Base-by-base conservation (phyloP, 2,113 vertebrate species). In the Tangachromis dhanisi region DNA sequence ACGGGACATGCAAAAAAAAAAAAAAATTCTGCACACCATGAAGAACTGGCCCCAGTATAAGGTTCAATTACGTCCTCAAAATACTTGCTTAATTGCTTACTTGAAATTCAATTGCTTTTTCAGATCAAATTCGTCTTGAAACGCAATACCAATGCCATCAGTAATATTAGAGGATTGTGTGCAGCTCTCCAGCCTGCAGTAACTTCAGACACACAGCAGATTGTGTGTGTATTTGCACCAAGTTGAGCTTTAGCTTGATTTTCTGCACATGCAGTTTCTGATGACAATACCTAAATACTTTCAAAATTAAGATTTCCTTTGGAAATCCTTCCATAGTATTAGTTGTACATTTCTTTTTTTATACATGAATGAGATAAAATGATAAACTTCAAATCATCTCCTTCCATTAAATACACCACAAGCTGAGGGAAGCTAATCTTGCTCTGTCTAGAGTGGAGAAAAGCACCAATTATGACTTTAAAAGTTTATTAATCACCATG, bases 81-180 rank as follows among this genome's bases (percentile, higher is more conserved):
- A 94, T 87, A 92, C 90, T 91, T 54, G 42, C 87, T 90, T 90
- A 90, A 94, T 92, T 93, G 91, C 86, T 88, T 89, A 83, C 68
- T 89, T 85, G 85, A 92, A 92, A 84, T 92, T 86, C 73, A 92
- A 89, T 93, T 54, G 81, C 79, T 84, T 89, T 91, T 89, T 88
- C 63, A 86, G 82, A 91, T 93, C 90, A 90, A 88, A 93, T 82
- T 88, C 31, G 73, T 83, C 89, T 85, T 80, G 76, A 89, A 12
- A 49, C 21, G 9, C 80, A 87, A 17, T 71, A 84, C 68, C 38
- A 84, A 84, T 81, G 76, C 45, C 47, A 84, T 91, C 88, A 92
- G 90, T 88, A 83, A 78, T 49, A 88, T 89, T 84, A 85, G 21
- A 38, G 81, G 54, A 82, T 40, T 55, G 40, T 47, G 33, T 81